Percentiles rank a stretch among this genome's conserved stretches.
phyloP scores from a whole-genome alignment of 2,113 vertebrate species.

The Cettia cetti region DNA sequence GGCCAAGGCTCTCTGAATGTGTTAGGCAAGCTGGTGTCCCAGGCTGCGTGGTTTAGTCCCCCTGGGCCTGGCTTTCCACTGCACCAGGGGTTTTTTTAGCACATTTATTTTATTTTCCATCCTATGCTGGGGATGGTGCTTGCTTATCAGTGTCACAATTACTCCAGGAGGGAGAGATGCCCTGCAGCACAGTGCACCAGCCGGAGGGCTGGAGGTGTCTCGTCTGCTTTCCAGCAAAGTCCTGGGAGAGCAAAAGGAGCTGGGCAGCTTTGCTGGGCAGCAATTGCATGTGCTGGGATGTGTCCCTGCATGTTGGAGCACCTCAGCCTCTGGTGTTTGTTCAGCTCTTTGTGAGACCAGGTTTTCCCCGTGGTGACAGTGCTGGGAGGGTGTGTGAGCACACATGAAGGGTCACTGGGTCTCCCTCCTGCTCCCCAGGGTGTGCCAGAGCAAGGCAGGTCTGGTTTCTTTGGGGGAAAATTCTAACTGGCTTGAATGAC shows the following conservation, averaged over 20 bases:
- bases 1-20: not conserved
- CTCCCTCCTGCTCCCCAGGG: not conserved
- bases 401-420: fast-evolving
- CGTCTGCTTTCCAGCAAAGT: not conserved
- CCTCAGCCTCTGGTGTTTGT: not conserved
- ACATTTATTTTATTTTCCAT: conserved; percentile 4
- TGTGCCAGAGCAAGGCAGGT: not conserved
- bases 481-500: not conserved
- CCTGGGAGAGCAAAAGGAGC: not conserved
- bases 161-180: not conserved
- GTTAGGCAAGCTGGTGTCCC: not conserved
- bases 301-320: fast-evolving
- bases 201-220: not conserved
- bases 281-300: fast-evolving
- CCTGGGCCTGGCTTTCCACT: not conserved
- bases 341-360: not conserved
- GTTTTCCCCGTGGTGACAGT: fast-evolving
- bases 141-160: not conserved
- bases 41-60: not conserved
- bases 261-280: not conserved
- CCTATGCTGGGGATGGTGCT: not conserved
- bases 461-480: not conserved
- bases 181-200: not conserved
- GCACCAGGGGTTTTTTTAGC: not conserved
- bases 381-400: not conserved